Conservation (phyloP, 2,888 invertebrate species). For the Xestobium rufovillosum region DNA sequence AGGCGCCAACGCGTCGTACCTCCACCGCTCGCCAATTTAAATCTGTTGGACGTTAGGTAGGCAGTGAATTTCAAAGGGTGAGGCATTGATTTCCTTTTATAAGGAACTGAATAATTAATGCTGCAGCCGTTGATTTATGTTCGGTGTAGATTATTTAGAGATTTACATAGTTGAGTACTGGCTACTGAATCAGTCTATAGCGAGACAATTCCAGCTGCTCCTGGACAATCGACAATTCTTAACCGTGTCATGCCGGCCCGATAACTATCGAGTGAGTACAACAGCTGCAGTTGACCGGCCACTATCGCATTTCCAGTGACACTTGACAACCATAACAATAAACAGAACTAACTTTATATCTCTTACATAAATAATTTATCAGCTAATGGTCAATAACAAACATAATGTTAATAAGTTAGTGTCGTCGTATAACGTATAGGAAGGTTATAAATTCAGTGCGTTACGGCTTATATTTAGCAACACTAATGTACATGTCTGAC, state of each 20-base stretch:
- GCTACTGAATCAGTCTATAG: too few relatives aligned
- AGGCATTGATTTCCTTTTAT: too few relatives aligned
- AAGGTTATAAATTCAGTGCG: conserved; percentile 37
- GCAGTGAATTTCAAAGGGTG: too few relatives aligned
- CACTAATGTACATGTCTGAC: conserved; percentile 40
- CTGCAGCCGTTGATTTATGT: too few relatives aligned
- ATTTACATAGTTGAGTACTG: too few relatives aligned
- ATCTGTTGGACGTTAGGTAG: too few relatives aligned
- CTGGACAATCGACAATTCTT: conserved; percentile 22
- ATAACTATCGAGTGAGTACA: conserved; percentile 31
- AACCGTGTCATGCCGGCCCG: conserved; percentile 28
- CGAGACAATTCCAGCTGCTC: too few relatives aligned
- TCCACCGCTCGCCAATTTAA: too few relatives aligned
- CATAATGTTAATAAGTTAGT: conserved; percentile 39
- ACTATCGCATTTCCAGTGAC: conserved; percentile 37
- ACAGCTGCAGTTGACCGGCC: conserved; percentile 30
- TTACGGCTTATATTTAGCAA: conserved; percentile 40
- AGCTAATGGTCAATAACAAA: conserved; percentile 39
- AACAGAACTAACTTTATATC: conserved; percentile 37
- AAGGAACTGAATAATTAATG: too few relatives aligned
- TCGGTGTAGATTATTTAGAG: too few relatives aligned
- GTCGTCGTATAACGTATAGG: conserved; percentile 31
- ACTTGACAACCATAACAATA: conserved; percentile 41
- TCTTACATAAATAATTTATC: conserved; percentile 40
- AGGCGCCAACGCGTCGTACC: too few relatives aligned